These are phyloP conservation scores for Idaea dimidiata DNA, from an alignment of 2,888 invertebrate genomes.

Conservation along the genomic window DNA sequence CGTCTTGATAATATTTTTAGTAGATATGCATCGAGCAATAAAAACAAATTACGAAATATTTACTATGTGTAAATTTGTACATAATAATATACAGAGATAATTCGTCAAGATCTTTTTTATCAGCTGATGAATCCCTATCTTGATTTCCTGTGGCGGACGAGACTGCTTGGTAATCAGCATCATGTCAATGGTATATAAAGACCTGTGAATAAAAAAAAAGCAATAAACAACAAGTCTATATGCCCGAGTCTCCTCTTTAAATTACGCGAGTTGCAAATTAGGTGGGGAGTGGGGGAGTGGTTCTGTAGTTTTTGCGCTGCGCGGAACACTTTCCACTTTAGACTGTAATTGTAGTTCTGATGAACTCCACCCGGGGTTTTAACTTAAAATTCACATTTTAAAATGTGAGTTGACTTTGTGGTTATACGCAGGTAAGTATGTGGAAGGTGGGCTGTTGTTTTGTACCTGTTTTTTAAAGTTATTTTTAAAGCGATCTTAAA, in stretches of 20 bases:
- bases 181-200: no score
- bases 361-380: not conserved
- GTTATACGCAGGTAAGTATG: not conserved
- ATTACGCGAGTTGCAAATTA: slow-evolving; percentile 1
- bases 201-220: no score
- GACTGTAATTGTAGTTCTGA: not conserved
- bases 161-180: no score
- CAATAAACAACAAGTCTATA: not conserved
- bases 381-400: not conserved
- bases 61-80: no score
- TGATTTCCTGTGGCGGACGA: no score
- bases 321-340: not conserved
- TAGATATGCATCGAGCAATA: no score
- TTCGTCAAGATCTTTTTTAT: no score
- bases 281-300: not conserved
- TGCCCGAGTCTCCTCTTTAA: not conserved
- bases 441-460: not conserved
- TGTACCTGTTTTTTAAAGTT: not conserved
- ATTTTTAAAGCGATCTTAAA: no score
- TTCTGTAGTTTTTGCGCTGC: not conserved
- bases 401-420: not conserved
- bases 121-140: no score
- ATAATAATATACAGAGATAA: no score
- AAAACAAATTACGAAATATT: no score
- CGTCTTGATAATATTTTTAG: no score